Conservation (phyloP, 2,797 vertebrate genomes). For the Ptychobarbus kaznakovi region DNA sequence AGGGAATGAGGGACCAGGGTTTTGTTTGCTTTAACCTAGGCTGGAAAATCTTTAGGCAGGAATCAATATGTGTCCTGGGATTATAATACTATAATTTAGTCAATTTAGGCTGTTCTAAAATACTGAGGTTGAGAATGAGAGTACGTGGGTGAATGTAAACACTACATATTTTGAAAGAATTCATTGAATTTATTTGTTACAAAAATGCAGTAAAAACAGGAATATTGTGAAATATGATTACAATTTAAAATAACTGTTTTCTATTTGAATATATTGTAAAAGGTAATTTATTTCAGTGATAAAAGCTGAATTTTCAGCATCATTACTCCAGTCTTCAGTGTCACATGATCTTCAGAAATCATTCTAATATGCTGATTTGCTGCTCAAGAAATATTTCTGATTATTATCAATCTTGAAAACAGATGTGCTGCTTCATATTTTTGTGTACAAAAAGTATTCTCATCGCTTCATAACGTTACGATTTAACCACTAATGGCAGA, state of each 20-base stretch:
- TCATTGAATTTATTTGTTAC: background rate
- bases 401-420: background rate
- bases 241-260: background rate
- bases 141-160: background rate
- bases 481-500: no score
- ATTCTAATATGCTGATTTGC: background rate
- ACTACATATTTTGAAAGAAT: background rate
- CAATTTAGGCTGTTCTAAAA: background rate
- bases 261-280: background rate
- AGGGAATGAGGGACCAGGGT: constrained; percentile 14
- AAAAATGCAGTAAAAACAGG: background rate
- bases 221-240: background rate
- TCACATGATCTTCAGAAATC: background rate
- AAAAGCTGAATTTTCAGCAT: background rate
- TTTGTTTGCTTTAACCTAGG: constrained; percentile 30
- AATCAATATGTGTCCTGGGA: constrained; percentile 8
- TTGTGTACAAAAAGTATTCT: background rate
- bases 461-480: no score
- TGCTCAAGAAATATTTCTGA: background rate
- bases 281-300: background rate
- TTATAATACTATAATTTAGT: constrained; percentile 9
- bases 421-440: background rate
- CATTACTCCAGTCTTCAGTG: background rate
- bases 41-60: constrained; percentile 36
- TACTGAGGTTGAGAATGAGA: background rate